Evolutionary conservation across 2,113 vertebrate species (phyloP).

Genomic region (Peucedramus taeniatus): DNA sequence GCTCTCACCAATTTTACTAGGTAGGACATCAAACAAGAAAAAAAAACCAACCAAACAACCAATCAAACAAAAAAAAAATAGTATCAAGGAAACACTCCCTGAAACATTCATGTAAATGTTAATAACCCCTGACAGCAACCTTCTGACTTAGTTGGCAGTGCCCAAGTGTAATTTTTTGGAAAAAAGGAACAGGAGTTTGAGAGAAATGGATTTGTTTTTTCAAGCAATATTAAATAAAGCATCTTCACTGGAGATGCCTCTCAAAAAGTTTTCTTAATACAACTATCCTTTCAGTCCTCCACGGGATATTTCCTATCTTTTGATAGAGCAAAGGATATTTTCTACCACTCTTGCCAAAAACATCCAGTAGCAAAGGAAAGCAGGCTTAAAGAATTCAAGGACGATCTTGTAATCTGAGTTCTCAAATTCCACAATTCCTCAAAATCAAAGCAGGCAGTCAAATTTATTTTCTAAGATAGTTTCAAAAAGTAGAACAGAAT

Average conservation of each 20-base stretch:
- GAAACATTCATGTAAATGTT: not conserved
- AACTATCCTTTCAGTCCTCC: not conserved
- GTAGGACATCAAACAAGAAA: not conserved
- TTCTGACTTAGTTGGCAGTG: not conserved
- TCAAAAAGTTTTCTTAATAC: not conserved
- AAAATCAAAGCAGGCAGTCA: no score
- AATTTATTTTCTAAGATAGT: not conserved
- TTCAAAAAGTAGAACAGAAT: not conserved
- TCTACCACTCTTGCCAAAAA: not conserved
- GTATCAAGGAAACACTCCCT: not conserved
- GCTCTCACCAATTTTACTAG: not conserved
- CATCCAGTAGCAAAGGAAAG: not conserved
- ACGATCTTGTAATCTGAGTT: not conserved
- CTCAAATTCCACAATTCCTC: not conserved
- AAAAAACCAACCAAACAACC: fast-evolving
- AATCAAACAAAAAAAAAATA: no score
- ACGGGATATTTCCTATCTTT: not conserved
- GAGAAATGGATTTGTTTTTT: not conserved
- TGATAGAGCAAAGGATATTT: not conserved
- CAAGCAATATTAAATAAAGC: not conserved
- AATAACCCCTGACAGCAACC: not conserved
- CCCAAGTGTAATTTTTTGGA: not conserved
- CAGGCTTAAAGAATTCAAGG: not conserved
- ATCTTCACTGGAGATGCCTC: not conserved
- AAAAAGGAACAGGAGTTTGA: not conserved